Percentiles rank a stretch among this genome's conserved stretches.
Evolutionary conservation across 2,113 vertebrate genomes (phyloP).

Genomic region (Ivindomyrus marchei): DNA sequence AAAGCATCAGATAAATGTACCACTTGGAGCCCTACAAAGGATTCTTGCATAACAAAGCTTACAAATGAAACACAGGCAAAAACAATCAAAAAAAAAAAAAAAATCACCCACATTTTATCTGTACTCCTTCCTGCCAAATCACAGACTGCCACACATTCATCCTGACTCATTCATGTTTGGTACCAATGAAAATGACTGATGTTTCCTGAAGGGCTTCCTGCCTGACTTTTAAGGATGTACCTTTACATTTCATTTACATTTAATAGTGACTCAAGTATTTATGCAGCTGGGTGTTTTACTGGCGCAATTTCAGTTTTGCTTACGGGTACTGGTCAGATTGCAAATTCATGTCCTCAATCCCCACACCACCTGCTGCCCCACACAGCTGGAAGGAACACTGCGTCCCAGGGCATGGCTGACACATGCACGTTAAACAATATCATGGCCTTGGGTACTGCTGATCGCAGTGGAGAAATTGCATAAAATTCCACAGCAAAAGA

Average conservation of each 20-base stretch:
- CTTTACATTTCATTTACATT: background rate
- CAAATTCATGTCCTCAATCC: background rate
- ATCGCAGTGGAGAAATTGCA: background rate
- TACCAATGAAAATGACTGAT: background rate
- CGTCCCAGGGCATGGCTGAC: background rate
- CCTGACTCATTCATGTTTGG: background rate
- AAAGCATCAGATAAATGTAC: background rate
- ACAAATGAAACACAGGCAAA: background rate
- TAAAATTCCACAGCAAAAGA: background rate
- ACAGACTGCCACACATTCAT: background rate
- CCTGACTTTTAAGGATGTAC: background rate
- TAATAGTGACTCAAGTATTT: background rate
- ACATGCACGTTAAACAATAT: background rate
- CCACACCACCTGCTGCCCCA: background rate
- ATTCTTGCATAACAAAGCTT: background rate
- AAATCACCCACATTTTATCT: background rate
- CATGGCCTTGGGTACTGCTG: background rate
- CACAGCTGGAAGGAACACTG: background rate
- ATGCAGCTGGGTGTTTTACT: background rate
- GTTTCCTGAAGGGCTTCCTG: background rate
- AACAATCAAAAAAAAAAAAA: background rate
- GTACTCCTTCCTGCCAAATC: background rate
- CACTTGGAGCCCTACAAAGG: background rate
- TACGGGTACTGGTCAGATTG: background rate
- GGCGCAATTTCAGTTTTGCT: background rate